Conservation (phyloP, 1,140 invertebrate species). For the Drosophila orosa region DNA sequence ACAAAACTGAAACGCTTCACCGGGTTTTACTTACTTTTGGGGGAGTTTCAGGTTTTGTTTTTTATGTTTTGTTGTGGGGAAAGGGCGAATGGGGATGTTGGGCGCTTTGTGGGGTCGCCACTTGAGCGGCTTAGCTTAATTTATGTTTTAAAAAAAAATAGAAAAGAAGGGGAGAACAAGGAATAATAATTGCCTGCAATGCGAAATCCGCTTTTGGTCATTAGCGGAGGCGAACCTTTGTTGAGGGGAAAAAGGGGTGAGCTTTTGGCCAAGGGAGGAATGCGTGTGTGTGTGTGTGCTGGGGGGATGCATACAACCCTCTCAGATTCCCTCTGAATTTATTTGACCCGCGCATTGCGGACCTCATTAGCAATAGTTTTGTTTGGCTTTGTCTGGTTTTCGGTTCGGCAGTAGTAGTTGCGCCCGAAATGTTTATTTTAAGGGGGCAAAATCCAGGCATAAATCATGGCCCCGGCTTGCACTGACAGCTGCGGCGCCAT, state of each 20-base stretch:
- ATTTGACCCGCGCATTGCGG: constrained; percentile 46
- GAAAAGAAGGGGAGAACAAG: constrained; percentile 11
- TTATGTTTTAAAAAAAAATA: constrained; percentile 29
- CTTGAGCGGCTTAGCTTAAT: constrained; percentile 45
- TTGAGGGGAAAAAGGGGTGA: neutral
- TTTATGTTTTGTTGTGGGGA: neutral
- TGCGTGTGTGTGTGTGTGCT: constrained; percentile 17
- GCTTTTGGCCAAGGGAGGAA: neutral
- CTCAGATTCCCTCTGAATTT: constrained; percentile 22
- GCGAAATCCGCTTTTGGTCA: constrained; percentile 61
- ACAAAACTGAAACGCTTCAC: constrained; percentile 34
- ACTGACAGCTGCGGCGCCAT: constrained; percentile 52
- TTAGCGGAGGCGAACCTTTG: constrained; percentile 30
- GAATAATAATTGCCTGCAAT: constrained; percentile 52
- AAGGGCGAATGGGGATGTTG: neutral
- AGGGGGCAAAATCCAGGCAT: constrained; percentile 24
- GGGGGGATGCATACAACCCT: neutral
- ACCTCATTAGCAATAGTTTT: constrained; percentile 55
- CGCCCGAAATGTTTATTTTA: constrained; percentile 35
- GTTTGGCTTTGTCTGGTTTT: constrained; percentile 47
- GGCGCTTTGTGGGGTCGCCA: constrained; percentile 12
- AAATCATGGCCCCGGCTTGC: constrained; percentile 42
- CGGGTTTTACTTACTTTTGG: constrained; percentile 17
- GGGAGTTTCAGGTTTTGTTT: neutral
- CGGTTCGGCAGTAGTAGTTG: constrained; percentile 15